These are phyloP conservation scores for Pycnomerus fuliginosus DNA, from an alignment of 2,888 invertebrate species.

Conservation along the genomic window DNA sequence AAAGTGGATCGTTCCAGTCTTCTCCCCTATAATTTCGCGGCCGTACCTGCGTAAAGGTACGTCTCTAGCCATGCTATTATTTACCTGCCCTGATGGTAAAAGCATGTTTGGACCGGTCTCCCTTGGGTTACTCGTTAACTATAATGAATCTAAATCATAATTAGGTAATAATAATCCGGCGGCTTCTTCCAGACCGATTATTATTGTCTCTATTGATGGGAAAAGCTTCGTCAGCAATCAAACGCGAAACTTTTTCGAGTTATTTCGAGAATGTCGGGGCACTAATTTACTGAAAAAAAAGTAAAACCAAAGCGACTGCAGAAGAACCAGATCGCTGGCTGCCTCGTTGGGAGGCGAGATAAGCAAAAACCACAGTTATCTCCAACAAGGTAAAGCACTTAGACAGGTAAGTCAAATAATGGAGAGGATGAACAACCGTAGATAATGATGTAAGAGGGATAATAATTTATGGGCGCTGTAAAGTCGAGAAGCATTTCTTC, in stretches of 20 bases:
- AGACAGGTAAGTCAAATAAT: conserved; percentile 38
- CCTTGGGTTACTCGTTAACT: conserved; percentile 38
- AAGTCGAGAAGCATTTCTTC: not conserved
- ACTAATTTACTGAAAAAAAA: conserved; percentile 35
- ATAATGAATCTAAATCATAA: conserved; percentile 43
- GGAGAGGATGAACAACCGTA: conserved; percentile 31
- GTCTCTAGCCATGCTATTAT: conserved; percentile 21
- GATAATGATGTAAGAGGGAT: conserved; percentile 27
- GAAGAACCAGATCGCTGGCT: conserved; percentile 17
- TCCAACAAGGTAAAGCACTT: conserved; percentile 45
- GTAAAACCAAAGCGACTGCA: conserved; percentile 35
- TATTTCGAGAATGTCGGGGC: conserved; percentile 10
- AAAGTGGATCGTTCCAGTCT: no score
- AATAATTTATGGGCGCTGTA: conserved; percentile 15
- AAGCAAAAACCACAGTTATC: conserved; percentile 40
- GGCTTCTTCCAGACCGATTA: conserved; percentile 8
- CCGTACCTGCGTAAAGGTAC: conserved; percentile 23
- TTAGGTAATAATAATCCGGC: conserved; percentile 41
- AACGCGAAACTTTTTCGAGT: no score
- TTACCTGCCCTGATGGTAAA: conserved; percentile 24
- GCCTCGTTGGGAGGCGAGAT: conserved; percentile 25
- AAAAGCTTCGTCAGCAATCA: not conserved
- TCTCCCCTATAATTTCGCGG: conserved; percentile 23
- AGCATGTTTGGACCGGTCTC: conserved; percentile 24
- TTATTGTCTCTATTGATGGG: conserved; percentile 4